Evolutionary conservation across 2,113 vertebrate species (phyloP).

Genomic region (Callospermophilus lateralis): DNA sequence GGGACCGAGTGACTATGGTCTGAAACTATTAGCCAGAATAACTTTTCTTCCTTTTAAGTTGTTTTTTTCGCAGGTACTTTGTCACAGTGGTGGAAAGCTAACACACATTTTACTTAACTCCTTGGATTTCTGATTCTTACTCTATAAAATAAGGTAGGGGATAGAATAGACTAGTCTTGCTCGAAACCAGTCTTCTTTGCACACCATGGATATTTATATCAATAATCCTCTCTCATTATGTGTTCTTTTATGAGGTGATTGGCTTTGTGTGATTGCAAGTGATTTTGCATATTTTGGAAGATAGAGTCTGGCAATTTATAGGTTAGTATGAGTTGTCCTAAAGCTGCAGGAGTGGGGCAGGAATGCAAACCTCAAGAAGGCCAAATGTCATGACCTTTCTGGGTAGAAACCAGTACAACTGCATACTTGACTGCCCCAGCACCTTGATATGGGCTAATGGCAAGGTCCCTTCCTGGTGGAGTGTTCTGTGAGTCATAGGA

Average conservation of each 20-base stretch:
- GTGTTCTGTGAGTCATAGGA: neutral
- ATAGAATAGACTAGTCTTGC: neutral
- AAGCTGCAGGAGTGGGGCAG: neutral
- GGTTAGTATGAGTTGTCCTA: slow-evolving; percentile 15
- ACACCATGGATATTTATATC: neutral
- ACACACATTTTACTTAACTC: neutral
- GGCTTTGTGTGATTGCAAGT: neutral
- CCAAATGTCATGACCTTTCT: slow-evolving; percentile 41
- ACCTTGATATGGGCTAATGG: neutral
- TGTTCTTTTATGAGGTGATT: neutral
- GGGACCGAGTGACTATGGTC: neutral
- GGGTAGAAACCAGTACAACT: neutral
- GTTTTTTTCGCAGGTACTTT: neutral
- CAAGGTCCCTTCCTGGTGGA: neutral
- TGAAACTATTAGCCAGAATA: neutral
- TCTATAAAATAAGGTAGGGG: neutral
- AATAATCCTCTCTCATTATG: neutral
- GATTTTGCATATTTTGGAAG: neutral
- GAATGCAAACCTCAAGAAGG: slow-evolving; percentile 9
- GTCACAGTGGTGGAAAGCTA: neutral
- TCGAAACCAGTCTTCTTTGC: neutral
- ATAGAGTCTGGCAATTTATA: slow-evolving; percentile 37
- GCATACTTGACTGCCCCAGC: neutral
- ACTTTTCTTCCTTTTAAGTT: neutral
- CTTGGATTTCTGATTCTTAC: slow-evolving; percentile 31